Base-by-base conservation (phyloP, 1,140 invertebrate genomes). In the Sogatella furcifera region DNA sequence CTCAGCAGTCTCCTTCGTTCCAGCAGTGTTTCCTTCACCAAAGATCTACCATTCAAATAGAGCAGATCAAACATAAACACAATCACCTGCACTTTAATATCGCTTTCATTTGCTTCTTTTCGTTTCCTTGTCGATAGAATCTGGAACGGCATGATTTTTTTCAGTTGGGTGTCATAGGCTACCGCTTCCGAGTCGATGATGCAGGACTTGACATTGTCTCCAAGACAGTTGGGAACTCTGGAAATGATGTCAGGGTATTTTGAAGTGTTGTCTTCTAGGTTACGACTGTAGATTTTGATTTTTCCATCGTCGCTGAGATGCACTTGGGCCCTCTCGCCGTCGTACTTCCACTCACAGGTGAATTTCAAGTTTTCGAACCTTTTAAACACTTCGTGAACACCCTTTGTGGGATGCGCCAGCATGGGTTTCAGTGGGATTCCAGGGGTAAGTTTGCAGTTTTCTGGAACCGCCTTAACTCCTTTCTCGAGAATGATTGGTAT, bases 331-430 rank as follows among this genome's bases (percentile, higher is more conserved):
- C 97, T 77, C 79, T 99, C 97, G 5, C 97, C 97, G 75, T 99
- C 97, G 74, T 99, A 99, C 74, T 99, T 99, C 83, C 88, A 99
- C 79, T 99, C 97, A 73, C 96, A 99, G 2, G 96, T 98, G 70
- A 99, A 99, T 69, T 90, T 86, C 65, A 89, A 76, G 28, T 86
- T 84, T 61, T 97, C 94, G 75, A 99, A 99, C 58, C 94, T 79
- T 54, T 85, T 80, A 4, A 99, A 74, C 14, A 99, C 90, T 75
- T 99, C 95, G 57, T 82, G 79, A 2, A 93, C 84, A 3, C 94
- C 94, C 74, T 92, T 94, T 0, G 96, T 96, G 13, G 97, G 97
- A 75, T 98, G 95, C 2, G 97, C 97, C 64, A 99, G 80, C 97
- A 99, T 99, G 9, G 97, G 97, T 72, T 97, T 95, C 46, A 99